Evolutionary conservation across 2,113 vertebrate species (phyloP), one percentile per base, ranked within the genome.

Genomic region (Atlantisia rogersi): DNA sequence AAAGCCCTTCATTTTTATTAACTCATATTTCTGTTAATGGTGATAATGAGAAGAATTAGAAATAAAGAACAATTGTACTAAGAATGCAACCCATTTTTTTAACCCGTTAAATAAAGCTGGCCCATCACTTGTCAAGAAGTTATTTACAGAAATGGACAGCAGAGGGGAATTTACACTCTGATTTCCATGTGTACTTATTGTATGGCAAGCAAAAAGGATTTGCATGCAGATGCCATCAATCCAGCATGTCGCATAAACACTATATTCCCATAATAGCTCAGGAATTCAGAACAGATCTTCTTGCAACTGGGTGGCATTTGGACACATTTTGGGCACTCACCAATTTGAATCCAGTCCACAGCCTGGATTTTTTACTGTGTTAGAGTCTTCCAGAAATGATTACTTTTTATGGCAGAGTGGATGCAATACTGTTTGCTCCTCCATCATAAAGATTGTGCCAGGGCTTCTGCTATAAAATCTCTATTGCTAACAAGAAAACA

Each of bases 341-440:
- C 88, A 95, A 39, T 89, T 93, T 92, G 88, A 95, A 82, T 79
- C 65, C 50, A 46, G 77, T 84, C 29, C 3, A 73, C 71, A 82
- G 65, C 40, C 77, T 92, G 80, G 80, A 92, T 64, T 86, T 90
- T 93, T 86, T 58, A 64, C 79, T 88, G 63, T 59, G 58, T 73
- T 81, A 48, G n/a, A 48, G 42, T 74, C 70, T 95, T 90, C 92
- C 91, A 97, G 90, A 92, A 94, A 82, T 79, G 4, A 95, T 94
- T 92, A 73, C 62, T 94, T 94, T 82, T 94, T 92, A 87, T 92
- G 83, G 90, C 81, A 96, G 63, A 87, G 42, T 70, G 65, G 65
- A 76, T 73, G 78, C 76, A 87, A 29, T 64, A 39, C 58, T 84
- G 87, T 82, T 95, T 92, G 76, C 53, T 92, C 26, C 46, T 91